Evolutionary conservation across 2,797 vertebrate genomes (phyloP).

Genomic region (Micromesistius poutassou): DNA sequence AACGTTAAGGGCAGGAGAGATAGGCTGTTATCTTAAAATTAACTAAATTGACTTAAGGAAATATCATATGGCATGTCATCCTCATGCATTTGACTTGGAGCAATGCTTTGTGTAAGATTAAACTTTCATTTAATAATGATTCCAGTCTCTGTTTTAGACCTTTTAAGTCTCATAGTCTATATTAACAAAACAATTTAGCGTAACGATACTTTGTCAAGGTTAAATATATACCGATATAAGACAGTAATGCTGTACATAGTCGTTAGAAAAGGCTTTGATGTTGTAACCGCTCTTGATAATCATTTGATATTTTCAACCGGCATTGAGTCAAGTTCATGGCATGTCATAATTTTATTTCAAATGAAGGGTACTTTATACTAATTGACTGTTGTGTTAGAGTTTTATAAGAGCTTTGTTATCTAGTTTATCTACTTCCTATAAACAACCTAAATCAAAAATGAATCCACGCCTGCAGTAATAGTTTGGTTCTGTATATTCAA

Average conservation of each 20-base stretch:
- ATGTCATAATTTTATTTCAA: slow-evolving; percentile 6
- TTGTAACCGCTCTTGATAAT: neutral
- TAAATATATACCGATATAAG: neutral
- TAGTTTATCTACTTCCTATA: neutral
- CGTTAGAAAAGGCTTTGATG: neutral
- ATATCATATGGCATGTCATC: neutral
- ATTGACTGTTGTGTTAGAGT: neutral
- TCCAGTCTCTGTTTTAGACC: neutral
- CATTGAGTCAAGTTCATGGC: slow-evolving; percentile 13
- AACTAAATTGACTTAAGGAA: no score
- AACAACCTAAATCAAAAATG: neutral
- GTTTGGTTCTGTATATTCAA: neutral
- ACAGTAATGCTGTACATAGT: neutral
- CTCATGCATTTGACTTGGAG: neutral
- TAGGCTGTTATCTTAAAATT: no score
- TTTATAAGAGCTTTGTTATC: neutral
- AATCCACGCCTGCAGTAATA: neutral
- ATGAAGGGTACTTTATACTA: neutral
- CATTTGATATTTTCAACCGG: slow-evolving; percentile 30
- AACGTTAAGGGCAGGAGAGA: no score
- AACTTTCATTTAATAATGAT: neutral
- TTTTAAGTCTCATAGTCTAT: neutral
- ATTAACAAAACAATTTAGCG: neutral
- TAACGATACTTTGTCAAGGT: neutral
- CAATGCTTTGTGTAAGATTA: neutral